Conservation (phyloP, 2,113 vertebrate genomes). For the Silurus asotus region DNA sequence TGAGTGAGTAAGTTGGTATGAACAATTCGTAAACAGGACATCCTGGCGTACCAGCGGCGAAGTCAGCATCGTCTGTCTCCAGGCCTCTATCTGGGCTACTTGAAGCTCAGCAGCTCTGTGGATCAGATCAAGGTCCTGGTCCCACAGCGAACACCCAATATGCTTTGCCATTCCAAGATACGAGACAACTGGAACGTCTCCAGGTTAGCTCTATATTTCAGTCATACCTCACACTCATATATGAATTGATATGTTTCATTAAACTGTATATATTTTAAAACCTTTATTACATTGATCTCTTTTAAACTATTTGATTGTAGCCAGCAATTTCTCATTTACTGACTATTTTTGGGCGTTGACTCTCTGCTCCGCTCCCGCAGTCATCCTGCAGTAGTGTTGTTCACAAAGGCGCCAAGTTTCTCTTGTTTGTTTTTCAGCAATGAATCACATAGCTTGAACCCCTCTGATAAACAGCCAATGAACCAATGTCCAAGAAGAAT, state of each 20-base stretch:
- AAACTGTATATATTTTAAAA: background rate
- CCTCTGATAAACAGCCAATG: background rate
- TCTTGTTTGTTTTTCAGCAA: background rate
- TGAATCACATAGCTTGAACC: background rate
- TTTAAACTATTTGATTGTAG: background rate
- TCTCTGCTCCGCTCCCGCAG: background rate
- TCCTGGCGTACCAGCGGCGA: constrained; percentile 86
- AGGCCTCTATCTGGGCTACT: constrained; percentile 89
- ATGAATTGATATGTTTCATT: too few relatives aligned
- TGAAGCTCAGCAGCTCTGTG: constrained; percentile 97
- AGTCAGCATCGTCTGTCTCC: constrained; percentile 85
- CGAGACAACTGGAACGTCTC: constrained; percentile 80
- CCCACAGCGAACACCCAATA: constrained; percentile 85
- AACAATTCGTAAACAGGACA: constrained; percentile 75
- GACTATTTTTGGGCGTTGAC: background rate
- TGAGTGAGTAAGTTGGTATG: background rate
- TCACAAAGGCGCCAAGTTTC: background rate
- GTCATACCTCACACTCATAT: background rate
- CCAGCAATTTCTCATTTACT: background rate
- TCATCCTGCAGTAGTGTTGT: background rate
- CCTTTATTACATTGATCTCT: background rate
- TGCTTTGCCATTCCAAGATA: constrained; percentile 87
- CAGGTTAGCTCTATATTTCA: constrained; percentile 30
- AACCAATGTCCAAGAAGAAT: background rate
- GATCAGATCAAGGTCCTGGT: constrained; percentile 97